A percentile compares a stretch with the other conserved stretches of the same genome.
Conservation (phyloP, 2,888 invertebrate genomes). For the Heliconius ethilla region DNA sequence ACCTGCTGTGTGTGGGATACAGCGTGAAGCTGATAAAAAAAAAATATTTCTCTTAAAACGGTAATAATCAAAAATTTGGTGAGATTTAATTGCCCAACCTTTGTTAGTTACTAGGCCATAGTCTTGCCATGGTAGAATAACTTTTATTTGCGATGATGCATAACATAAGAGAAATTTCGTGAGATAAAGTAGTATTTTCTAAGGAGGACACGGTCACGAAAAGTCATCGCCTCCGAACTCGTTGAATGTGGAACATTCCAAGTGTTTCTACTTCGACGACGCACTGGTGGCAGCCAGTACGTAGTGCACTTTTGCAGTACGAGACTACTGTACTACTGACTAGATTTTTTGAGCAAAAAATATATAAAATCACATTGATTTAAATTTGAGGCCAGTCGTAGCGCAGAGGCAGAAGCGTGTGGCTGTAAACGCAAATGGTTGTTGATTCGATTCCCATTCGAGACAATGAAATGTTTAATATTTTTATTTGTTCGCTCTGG, state of each 20-base stretch:
- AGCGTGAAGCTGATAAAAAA: no score
- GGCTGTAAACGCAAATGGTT: no score
- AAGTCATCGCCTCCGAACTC: conserved; percentile 78
- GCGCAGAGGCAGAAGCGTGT: no score
- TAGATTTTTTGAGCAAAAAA: conserved; percentile 47
- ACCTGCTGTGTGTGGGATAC: no score
- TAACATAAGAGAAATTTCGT: conserved; percentile 79
- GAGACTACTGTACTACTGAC: conserved; percentile 55
- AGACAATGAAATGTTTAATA: no score
- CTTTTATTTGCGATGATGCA: conserved; percentile 79
- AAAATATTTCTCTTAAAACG: no score
- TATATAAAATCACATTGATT: background rate
- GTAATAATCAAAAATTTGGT: background rate
- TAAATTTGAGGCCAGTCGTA: no score
- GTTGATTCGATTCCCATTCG: no score
- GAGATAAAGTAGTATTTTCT: conserved; percentile 74
- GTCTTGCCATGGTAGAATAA: conserved; percentile 57
- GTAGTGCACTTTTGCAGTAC: conserved; percentile 57
- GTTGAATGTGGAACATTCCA: conserved; percentile 74
- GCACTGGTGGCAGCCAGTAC: conserved; percentile 59
- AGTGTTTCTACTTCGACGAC: conserved; percentile 70
- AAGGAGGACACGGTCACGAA: conserved; percentile 79
- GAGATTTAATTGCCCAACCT: conserved; percentile 29
- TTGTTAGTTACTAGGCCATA: conserved; percentile 71
- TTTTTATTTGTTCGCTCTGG: no score